Evolutionary conservation across 2,888 invertebrate species (phyloP).

Genomic region (Acrobasis repandana): DNA sequence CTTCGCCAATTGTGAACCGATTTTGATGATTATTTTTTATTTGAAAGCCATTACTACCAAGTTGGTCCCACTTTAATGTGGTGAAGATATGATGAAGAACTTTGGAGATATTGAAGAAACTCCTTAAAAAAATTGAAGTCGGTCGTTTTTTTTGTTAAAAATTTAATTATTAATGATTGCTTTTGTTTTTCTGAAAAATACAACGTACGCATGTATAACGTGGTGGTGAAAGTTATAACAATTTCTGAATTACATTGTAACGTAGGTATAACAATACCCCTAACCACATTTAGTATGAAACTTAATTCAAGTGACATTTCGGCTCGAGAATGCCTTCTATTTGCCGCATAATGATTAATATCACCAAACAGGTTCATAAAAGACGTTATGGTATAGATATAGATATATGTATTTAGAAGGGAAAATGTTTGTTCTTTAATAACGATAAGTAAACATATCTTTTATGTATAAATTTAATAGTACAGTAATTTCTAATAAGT

Average conservation of each 20-base stretch:
- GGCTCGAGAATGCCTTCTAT: constrained; percentile 17
- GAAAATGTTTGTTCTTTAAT: neutral
- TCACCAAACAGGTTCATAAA: constrained; percentile 20
- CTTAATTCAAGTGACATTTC: constrained; percentile 20
- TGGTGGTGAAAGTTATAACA: neutral
- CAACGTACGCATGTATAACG: neutral
- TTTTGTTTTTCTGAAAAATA: neutral
- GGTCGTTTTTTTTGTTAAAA: too few species aligned
- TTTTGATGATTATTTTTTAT: too few species aligned
- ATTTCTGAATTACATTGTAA: neutral
- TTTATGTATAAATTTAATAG: too few species aligned
- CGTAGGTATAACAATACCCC: constrained; percentile 9
- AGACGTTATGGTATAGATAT: constrained; percentile 5
- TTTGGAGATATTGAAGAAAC: too few species aligned
- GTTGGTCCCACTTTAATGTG: too few species aligned
- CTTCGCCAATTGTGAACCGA: too few species aligned
- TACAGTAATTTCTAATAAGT: too few species aligned
- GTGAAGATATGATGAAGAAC: too few species aligned
- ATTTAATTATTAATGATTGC: too few species aligned
- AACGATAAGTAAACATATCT: too few species aligned
- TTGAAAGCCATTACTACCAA: too few species aligned
- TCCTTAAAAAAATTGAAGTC: too few species aligned
- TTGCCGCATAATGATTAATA: constrained; percentile 16
- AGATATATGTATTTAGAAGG: neutral
- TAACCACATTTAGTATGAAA: constrained; percentile 15